Base-by-base conservation (phyloP, 2,797 vertebrate species). In the Urocyon cinereoargenteus region DNA sequence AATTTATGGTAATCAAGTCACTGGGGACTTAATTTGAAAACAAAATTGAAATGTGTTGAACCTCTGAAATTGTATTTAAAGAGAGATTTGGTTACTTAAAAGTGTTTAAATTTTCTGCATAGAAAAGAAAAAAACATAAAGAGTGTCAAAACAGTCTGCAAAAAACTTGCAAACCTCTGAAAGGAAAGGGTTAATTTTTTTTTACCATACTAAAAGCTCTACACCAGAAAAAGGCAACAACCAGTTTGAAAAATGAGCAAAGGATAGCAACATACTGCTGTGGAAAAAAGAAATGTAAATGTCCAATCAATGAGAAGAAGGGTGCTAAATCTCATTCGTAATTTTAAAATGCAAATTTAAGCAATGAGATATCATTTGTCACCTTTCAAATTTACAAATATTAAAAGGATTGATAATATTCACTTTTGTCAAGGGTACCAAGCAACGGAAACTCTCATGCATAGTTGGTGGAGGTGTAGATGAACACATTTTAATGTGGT, bases 261-360 rank as follows among this genome's bases (percentile, higher is more conserved):
- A 62, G 18, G 36, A 81, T 61, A 70, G 16, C 28, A 92, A 49
- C 19, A 55, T n/a, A 66, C 2, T 36, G 18, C 31, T 68, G 34
- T 31, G 62, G 75, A 70, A 72, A 72, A 91, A 86, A 94, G 45
- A 88, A 86, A 79, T 93, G 53, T 75, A 91, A 96, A 83, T 73
- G 19, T 36, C 24, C 66, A 78, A 49, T 84, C 77, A 95, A 64
- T 78, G 85, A 86, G 51, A 53, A 53, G 19, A 77, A 84, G 49
- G 53, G 86, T 68, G 45, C 12, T 62, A 88, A 86, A 78, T 73
- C 31, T 91, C 57, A 75, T 66, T 87, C 6, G 6, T 90, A 86
- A 94, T 84, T 96, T 86, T 55, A 95, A 96, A 93, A 86, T 90
- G 79, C 79, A 94, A 72, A 97, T 97, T 92, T 96, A 94, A 89